These are phyloP conservation scores for Elaphurus davidianus DNA, from an alignment of 2,113 vertebrate genomes.

Conservation along the genomic window DNA sequence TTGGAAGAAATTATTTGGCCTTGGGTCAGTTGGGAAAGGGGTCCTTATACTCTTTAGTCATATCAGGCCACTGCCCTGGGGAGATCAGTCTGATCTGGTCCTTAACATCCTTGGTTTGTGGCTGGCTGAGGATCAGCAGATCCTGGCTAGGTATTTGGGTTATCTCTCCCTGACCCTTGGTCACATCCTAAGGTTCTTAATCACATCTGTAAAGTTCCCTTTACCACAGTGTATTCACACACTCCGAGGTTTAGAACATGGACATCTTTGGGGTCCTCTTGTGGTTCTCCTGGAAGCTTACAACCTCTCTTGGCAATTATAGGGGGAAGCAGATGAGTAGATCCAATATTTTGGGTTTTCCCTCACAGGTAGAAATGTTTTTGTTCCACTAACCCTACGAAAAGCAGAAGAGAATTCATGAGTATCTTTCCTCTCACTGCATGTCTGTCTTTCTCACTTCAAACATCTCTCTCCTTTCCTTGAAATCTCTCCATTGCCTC, in stretches of 20 bases:
- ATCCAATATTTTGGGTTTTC: neutral
- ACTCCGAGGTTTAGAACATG: neutral
- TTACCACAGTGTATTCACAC: neutral
- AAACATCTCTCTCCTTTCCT: neutral
- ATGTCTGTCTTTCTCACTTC: neutral
- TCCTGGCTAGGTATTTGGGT: neutral
- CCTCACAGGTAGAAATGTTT: neutral
- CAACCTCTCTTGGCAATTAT: neutral
- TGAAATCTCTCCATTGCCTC: neutral
- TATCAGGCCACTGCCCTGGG: neutral
- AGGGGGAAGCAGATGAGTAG: neutral
- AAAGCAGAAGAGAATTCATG: neutral
- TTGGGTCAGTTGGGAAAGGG: neutral
- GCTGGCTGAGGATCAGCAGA: neutral
- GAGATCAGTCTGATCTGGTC: neutral
- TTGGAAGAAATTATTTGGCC: neutral
- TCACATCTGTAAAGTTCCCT: neutral
- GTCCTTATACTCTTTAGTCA: neutral
- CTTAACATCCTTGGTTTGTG: neutral
- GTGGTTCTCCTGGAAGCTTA: neutral
- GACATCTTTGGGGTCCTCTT: neutral
- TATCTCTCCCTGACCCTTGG: accelerated
- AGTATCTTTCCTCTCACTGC: neutral
- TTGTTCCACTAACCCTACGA: neutral
- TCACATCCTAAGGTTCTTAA: neutral